Conservation (phyloP, 2,797 vertebrate genomes). For the Eurystomus glaucurus region DNA sequence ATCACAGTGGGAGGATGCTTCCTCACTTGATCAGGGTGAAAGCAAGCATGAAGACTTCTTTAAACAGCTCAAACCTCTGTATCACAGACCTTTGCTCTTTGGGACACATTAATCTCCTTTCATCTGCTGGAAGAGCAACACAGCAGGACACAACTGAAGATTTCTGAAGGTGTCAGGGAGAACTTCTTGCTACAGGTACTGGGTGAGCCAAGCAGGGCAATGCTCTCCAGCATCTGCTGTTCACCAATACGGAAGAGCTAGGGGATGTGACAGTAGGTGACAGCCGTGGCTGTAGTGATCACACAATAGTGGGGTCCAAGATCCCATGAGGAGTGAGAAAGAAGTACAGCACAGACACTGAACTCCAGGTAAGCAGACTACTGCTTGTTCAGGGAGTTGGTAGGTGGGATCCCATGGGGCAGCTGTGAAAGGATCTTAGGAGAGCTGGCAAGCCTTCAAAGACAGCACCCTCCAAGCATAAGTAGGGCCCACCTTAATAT, state of each 20-base stretch:
- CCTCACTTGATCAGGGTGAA: neutral
- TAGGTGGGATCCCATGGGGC: neutral
- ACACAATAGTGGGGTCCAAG: accelerated
- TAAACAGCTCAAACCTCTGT: neutral
- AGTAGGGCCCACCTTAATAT: neutral
- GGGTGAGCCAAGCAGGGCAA: neutral
- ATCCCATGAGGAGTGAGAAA: neutral
- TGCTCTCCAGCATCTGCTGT: neutral
- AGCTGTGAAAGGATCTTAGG: neutral
- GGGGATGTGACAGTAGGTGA: accelerated
- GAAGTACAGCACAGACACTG: neutral
- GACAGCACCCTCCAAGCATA: neutral
- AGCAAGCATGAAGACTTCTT: neutral
- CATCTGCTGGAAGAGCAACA: neutral
- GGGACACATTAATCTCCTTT: neutral
- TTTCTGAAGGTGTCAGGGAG: neutral
- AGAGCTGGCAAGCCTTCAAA: neutral
- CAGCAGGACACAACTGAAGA: neutral
- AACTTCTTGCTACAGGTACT: neutral
- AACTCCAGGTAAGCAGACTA: neutral
- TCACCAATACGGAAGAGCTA: neutral
- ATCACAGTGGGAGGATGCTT: neutral
- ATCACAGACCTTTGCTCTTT: neutral
- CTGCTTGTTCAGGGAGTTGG: neutral
- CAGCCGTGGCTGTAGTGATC: neutral